Percentiles rank a stretch among this genome's conserved stretches.
These are phyloP conservation scores for Pseudeuparius sepicola DNA, from an alignment of 2,888 invertebrate genomes.

Conservation along the genomic window DNA sequence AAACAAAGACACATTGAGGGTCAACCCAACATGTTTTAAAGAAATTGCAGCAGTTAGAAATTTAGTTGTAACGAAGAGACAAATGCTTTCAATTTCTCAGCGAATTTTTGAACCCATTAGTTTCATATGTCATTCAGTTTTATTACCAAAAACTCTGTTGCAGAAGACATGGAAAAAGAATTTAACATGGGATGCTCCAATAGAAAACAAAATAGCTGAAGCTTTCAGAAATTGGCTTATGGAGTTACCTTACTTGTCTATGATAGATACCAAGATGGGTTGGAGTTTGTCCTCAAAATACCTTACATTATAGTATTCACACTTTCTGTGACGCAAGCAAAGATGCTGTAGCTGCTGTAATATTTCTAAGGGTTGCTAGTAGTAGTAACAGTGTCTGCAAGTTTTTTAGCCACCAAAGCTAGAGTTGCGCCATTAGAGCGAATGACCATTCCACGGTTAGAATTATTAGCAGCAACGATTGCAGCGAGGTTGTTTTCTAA, in stretches of 20 bases:
- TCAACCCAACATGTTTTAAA: too few species aligned
- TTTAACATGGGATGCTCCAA: slow-evolving; percentile 16
- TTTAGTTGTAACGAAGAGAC: slow-evolving; percentile 14
- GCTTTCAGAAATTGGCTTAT: slow-evolving; percentile 12
- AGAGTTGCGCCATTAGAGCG: slow-evolving; percentile 14
- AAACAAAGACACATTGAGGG: too few species aligned
- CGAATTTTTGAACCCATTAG: slow-evolving; percentile 16
- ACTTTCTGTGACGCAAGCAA: slow-evolving; percentile 17
- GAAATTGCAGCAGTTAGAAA: too few species aligned
- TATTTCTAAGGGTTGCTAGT: slow-evolving; percentile 7
- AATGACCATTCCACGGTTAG: slow-evolving; percentile 17
- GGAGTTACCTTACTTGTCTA: slow-evolving; percentile 11
- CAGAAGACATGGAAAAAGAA: slow-evolving; percentile 14
- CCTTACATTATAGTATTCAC: slow-evolving; percentile 13
- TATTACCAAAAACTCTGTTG: slow-evolving; percentile 17
- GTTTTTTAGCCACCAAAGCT: slow-evolving; percentile 15
- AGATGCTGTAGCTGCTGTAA: slow-evolving; percentile 5
- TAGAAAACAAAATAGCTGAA: neutral
- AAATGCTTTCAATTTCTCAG: slow-evolving; percentile 13
- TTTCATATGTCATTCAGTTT: slow-evolving; percentile 14
- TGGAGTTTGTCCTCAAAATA: neutral
- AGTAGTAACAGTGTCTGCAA: slow-evolving; percentile 10
- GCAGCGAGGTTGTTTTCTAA: slow-evolving; percentile 12
- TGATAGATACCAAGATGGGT: slow-evolving; percentile 17
- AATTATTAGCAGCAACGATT: slow-evolving; percentile 17